phyloP scores from a whole-genome alignment of 2,888 invertebrate species.

The Ametastegia equiseti region DNA sequence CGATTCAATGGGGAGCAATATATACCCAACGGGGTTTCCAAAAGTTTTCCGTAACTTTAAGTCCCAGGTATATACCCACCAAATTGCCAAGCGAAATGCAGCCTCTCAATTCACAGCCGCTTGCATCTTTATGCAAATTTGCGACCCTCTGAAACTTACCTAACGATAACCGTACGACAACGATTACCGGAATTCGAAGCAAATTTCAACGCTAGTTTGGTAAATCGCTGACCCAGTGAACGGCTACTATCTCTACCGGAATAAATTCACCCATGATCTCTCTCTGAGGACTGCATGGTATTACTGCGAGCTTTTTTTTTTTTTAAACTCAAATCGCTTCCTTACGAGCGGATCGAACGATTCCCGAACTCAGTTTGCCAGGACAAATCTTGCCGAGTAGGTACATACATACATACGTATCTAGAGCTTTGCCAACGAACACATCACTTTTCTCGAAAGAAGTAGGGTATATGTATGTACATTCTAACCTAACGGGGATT shows the following conservation, averaged over 20 bases:
- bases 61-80: too few species aligned
- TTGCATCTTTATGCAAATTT: constrained; percentile 41
- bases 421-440: neutral
- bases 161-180: constrained; percentile 26
- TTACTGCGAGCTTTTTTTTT: too few species aligned
- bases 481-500: neutral
- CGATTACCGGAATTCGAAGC: constrained; percentile 36
- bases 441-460: constrained; percentile 15
- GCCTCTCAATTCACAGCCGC: constrained; percentile 5
- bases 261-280: neutral
- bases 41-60: constrained; percentile 29
- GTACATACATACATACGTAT: neutral
- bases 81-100: constrained; percentile 14
- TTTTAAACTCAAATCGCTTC: neutral
- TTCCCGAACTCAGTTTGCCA: neutral
- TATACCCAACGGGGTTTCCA: neutral
- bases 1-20: constrained; percentile 32
- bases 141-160: constrained; percentile 22
- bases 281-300: neutral
- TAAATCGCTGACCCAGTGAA: neutral
- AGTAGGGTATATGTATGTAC: too few species aligned
- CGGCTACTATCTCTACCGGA: neutral
- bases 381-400: neutral
- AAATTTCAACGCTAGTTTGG: constrained; percentile 18
- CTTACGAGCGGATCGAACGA: neutral